Evolutionary conservation across 2,113 vertebrate species (phyloP), one percentile per base, ranked within the genome.

Genomic region (Dipodomys merriami): DNA sequence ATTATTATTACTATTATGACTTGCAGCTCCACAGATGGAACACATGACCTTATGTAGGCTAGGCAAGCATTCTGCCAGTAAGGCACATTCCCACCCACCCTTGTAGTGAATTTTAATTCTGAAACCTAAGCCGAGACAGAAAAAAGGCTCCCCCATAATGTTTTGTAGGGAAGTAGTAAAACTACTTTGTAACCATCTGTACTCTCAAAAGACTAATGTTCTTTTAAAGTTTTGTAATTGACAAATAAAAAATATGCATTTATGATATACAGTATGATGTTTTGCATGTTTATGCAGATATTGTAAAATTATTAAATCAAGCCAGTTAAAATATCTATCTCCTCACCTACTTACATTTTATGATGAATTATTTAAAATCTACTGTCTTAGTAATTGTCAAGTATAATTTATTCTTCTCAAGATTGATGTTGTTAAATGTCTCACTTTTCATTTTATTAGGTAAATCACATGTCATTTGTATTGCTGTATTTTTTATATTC

Each of bases 361-460:
- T 73, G 23, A 2, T 73, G 19, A 25, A 62, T 65, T 65, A 73
- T 39, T 73, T 71, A 81, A 73, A 86, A 65, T 57, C 9, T 46
- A 25, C 20, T 62, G 22, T 64, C 22, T 53, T 23, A 76, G 60
- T 2, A 35, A 77, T 74, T 67, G 73, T 73, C 44, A 83, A 65
- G 1, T 76, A 6, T 39, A n/a, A 83, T n/a, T 68, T 68, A 73
- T 65, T 73, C 25, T 27, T 39, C 53, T n/a, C 53, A 33, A 92
- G 62, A 67, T 19, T n/a, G 5, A 90, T 85, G 4, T 64, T 60
- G 25, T 86, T 68, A 13, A 92, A n/a, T 69, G 95, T 60, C 19
- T 46, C 89, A 69, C 22, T 74, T 57, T 91, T 86, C 44, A 93
- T 91, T 96, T 93, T 82, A 77, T 83, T 93, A 35, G 9, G 53